phyloP scores from a whole-genome alignment of 2,797 vertebrate species.

The Sebastes vulpes region DNA sequence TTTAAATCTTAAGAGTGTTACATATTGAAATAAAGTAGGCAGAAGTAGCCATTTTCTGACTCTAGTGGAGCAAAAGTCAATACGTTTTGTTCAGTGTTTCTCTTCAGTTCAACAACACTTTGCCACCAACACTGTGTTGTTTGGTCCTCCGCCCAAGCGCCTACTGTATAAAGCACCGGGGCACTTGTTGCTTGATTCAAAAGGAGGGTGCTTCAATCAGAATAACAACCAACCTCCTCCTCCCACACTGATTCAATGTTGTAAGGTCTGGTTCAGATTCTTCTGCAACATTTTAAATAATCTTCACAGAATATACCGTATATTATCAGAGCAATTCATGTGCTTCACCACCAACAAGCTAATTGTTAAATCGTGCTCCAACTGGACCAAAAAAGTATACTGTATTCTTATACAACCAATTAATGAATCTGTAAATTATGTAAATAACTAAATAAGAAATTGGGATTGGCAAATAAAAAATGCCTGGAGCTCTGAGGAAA shows the following conservation, averaged over 20 bases:
- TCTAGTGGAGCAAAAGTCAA: not conserved
- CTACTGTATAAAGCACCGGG: constrained; percentile 31
- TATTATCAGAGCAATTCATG: not conserved
- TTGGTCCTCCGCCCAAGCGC: constrained; percentile 49
- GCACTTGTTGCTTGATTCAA: constrained; percentile 51
- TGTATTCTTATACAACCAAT: not conserved
- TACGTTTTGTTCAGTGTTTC: constrained; percentile 16
- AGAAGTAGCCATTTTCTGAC: constrained; percentile 29
- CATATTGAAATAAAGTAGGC: constrained; percentile 10
- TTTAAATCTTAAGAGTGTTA: not conserved
- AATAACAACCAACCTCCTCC: constrained; percentile 51
- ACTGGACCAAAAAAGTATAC: not conserved
- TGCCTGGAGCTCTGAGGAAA: constrained; percentile 12
- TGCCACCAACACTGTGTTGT: constrained; percentile 31
- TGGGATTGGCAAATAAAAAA: constrained; percentile 21
- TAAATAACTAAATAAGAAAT: constrained; percentile 5
- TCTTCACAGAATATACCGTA: not conserved
- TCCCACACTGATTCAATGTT: constrained; percentile 37
- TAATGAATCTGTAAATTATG: not conserved
- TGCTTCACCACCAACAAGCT: not conserved
- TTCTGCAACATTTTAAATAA: constrained; percentile 1
- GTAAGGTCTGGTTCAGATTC: not conserved
- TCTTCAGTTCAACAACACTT: constrained; percentile 41
- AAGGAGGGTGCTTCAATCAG: constrained; percentile 53
- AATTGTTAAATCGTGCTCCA: not conserved